Base-by-base conservation (phyloP, 37 sponge, comb jelly and placozoan species). In the Petrosia ficiformis region DNA sequence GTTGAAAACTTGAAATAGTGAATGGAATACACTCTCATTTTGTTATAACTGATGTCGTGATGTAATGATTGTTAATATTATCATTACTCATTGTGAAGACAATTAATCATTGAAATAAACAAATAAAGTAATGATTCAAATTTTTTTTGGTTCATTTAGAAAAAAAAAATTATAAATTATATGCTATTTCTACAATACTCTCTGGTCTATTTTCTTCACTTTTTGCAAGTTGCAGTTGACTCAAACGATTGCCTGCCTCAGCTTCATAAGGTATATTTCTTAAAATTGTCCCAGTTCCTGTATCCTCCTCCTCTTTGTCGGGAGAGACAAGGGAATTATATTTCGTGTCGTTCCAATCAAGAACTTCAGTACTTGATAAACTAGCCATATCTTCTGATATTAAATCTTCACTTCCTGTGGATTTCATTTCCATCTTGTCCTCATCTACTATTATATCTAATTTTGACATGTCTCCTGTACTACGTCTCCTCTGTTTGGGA, bases 91-190 rank as follows among this genome's bases (percentile, higher is more conserved):
- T n/a, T n/a, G n/a, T n/a, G n/a, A n/a, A n/a, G n/a, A n/a, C n/a
- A n/a, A n/a, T n/a, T n/a, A n/a, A n/a, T n/a, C n/a, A n/a, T n/a
- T n/a, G n/a, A n/a, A n/a, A n/a, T n/a, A n/a, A n/a, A n/a, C n/a
- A n/a, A n/a, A n/a, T n/a, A n/a, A n/a, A n/a, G n/a, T n/a, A n/a
- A n/a, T n/a, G n/a, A n/a, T n/a, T n/a, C n/a, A n/a, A n/a, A n/a
- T n/a, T n/a, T n/a, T n/a, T n/a, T n/a, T n/a, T n/a, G n/a, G n/a
- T n/a, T n/a, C n/a, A n/a, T n/a, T n/a, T n/a, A n/a, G 16, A 10
- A 19, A 48, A 48, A 61, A 61, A n/a, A n/a, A 61, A 26, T 61
- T 22, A 61, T 61, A 61, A 29, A 61, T 61, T 29, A 61, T n/a
- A n/a, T 5, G 5, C 22, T 29, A 61, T 29, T 5, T 61, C 63